These are phyloP conservation scores for Ophioninae sp. DNA, from an alignment of 2,888 invertebrate species.

Conservation along the genomic window DNA sequence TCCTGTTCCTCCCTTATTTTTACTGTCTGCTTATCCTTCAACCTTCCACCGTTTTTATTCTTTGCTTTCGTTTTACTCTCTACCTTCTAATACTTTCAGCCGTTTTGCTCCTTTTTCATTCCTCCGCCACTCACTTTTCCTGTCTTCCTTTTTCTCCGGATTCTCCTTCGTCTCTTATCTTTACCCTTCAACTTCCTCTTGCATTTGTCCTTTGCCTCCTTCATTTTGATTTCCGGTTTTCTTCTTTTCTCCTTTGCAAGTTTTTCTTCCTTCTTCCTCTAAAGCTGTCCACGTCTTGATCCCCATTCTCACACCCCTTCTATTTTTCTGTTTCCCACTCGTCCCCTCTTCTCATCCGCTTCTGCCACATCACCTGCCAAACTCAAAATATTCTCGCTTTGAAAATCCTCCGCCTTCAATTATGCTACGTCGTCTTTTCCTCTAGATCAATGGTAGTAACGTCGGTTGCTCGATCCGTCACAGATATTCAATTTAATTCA, in stretches of 20 bases:
- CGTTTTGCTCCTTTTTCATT: neutral
- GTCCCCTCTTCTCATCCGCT: neutral
- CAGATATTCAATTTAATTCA: conserved; percentile 41
- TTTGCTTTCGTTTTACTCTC: neutral
- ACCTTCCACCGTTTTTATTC: neutral
- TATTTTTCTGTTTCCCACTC: neutral
- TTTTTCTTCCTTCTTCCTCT: neutral
- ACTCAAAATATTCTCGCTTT: neutral
- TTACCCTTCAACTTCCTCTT: neutral
- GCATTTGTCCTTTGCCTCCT: neutral
- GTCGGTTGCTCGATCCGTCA: conserved; percentile 55
- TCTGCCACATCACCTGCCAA: neutral
- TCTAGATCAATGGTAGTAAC: too few relatives aligned
- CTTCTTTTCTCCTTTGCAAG: too few relatives aligned
- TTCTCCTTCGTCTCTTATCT: too few relatives aligned
- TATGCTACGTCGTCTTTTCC: conserved; percentile 48
- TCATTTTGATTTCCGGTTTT: too few relatives aligned
- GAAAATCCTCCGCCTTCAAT: neutral
- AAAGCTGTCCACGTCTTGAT: too few relatives aligned
- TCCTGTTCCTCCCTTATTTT: neutral
- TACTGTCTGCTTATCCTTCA: neutral
- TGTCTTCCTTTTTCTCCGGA: neutral
- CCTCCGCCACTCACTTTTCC: neutral
- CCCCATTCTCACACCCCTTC: neutral
- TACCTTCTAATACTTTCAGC: neutral